Conservation (phyloP, 2,888 invertebrate genomes). For the Perdita meconis region DNA sequence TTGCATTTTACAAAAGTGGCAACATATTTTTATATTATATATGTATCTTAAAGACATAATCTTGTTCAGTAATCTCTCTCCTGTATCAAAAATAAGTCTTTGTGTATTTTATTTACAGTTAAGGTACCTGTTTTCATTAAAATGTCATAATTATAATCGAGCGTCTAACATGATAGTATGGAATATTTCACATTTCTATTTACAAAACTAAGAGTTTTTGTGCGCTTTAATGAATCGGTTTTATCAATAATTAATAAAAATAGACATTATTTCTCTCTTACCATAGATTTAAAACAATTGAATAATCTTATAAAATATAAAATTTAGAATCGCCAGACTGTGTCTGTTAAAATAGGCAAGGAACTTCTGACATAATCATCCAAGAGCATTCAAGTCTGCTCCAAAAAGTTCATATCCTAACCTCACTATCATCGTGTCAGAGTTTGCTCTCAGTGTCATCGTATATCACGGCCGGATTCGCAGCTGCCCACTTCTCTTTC, state of each 20-base stretch:
- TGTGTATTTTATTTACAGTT: no score
- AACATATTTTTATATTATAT: not conserved
- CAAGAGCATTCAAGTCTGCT: not conserved
- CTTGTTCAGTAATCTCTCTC: no score
- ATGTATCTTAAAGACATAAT: not conserved
- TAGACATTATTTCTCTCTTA: no score
- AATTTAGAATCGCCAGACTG: not conserved
- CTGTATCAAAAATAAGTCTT: no score
- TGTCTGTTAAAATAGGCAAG: not conserved
- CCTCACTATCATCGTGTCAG: slow-evolving; percentile 45
- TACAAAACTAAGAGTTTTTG: no score
- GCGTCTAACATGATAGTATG: no score
- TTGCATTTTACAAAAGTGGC: not conserved
- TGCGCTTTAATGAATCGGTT: no score
- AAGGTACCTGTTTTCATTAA: no score
- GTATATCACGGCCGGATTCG: slow-evolving; percentile 78
- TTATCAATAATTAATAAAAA: not conserved
- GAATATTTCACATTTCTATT: no score
- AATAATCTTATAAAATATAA: not conserved
- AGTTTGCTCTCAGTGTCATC: slow-evolving; percentile 80
- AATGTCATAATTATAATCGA: no score
- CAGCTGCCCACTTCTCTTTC: slow-evolving; percentile 81
- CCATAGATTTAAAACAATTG: not conserved
- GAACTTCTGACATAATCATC: not conserved
- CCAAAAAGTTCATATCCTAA: not conserved